Evolutionary conservation across 1,140 invertebrate species (phyloP).

Genomic region (Diploscapter pachys): DNA sequence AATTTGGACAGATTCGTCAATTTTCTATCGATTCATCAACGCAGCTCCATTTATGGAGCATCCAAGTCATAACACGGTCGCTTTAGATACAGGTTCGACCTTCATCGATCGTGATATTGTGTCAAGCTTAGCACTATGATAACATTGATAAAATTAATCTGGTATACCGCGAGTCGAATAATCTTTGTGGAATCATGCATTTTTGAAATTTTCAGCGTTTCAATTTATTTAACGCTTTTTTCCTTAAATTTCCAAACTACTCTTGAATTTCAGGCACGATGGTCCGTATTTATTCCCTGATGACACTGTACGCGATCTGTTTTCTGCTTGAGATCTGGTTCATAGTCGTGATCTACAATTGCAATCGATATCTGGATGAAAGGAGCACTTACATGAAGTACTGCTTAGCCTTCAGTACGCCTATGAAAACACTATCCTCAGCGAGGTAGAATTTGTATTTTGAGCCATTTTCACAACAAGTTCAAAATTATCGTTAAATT

Average conservation of each 20-base stretch:
- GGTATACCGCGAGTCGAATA: neutral
- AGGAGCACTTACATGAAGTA: constrained; percentile 41
- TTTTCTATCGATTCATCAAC: constrained; percentile 54
- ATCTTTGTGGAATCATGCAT: neutral
- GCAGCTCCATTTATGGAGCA: constrained; percentile 46
- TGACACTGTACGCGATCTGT: constrained; percentile 45
- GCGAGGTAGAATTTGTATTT: constrained; percentile 15
- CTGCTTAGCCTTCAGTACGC: constrained; percentile 41
- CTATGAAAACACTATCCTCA: constrained; percentile 41
- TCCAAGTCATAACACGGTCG: constrained; percentile 45
- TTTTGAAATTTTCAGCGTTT: too few species aligned
- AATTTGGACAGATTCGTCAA: constrained; percentile 45
- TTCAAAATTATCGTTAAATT: too few species aligned
- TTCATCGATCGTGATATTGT: neutral
- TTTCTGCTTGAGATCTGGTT: constrained; percentile 39
- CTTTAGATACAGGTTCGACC: constrained; percentile 32
- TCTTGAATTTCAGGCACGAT: constrained; percentile 15
- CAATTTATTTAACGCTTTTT: too few species aligned
- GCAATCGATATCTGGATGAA: constrained; percentile 41
- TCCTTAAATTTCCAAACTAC: neutral
- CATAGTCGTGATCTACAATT: constrained; percentile 50
- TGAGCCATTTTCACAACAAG: too few species aligned
- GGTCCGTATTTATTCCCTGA: constrained; percentile 26
- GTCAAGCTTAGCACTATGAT: neutral
- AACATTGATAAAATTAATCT: neutral